Evolutionary conservation across 2,113 vertebrate genomes (phyloP).

Genomic region (Ondatra zibethicus): DNA sequence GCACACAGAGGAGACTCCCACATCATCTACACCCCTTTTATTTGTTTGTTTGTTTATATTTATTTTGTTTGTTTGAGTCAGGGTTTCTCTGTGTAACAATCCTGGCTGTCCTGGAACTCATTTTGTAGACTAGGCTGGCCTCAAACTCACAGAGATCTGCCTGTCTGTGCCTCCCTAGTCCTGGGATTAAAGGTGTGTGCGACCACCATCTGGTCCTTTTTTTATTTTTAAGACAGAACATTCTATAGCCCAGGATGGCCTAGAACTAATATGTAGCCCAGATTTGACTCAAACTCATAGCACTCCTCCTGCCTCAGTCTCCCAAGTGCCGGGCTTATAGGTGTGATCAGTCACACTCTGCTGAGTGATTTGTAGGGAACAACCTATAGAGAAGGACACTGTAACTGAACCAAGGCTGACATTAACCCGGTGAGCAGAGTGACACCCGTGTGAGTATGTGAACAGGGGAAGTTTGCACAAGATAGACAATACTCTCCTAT

Average conservation of each 20-base stretch:
- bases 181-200: neutral
- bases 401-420: too few relatives aligned
- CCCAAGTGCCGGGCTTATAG: neutral
- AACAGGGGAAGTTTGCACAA: neutral
- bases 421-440: neutral
- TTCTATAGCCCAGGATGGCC: neutral
- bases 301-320: neutral
- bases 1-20: too few relatives aligned
- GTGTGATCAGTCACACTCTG: neutral
- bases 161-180: neutral
- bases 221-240: neutral
- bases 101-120: neutral
- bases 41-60: neutral
- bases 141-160: neutral
- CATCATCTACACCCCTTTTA: neutral
- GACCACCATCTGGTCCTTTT: neutral
- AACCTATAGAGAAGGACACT: neutral
- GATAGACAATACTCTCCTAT: neutral
- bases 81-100: neutral
- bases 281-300: neutral
- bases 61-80: neutral
- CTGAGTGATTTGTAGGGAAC: neutral
- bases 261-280: neutral
- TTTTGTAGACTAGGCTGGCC: neutral
- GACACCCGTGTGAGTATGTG: neutral